Percentiles rank a stretch among this genome's conserved stretches.
These are phyloP conservation scores for Prionailurus viverrinus DNA, from an alignment of 2,113 vertebrate genomes.

Conservation along the genomic window DNA sequence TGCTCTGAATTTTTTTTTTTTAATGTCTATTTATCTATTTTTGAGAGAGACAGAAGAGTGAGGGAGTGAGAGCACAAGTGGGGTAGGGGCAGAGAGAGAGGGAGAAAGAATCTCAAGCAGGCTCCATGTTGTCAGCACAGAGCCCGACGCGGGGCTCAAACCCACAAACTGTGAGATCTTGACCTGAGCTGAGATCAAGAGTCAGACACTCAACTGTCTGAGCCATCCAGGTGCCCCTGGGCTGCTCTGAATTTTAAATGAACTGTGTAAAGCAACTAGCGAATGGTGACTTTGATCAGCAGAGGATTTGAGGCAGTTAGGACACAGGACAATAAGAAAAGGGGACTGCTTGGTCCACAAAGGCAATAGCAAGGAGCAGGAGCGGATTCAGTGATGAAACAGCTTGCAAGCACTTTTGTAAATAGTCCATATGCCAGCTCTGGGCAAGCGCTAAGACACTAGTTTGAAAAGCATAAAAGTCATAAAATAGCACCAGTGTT, in stretches of 20 bases:
- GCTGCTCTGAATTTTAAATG: not conserved
- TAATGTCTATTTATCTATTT: no score
- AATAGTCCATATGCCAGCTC: not conserved
- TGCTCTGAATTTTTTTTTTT: not conserved
- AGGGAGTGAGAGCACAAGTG: no score
- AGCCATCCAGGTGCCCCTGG: no score
- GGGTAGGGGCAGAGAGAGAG: no score
- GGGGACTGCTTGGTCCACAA: not conserved
- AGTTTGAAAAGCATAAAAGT: slow-evolving; percentile 59
- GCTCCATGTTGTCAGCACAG: no score
- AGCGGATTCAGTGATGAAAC: not conserved
- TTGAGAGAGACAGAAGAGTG: no score
- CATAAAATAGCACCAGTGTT: slow-evolving; percentile 59
- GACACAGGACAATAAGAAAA: not conserved
- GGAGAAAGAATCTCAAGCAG: no score
- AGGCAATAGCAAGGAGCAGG: not conserved
- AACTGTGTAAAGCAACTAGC: not conserved
- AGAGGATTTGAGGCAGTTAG: not conserved
- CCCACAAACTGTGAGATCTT: no score
- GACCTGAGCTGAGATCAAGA: no score
- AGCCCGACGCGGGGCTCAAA: no score
- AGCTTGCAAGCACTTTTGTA: not conserved
- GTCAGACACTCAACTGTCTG: no score
- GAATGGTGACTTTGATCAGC: not conserved
- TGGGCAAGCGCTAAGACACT: slow-evolving; percentile 7